Evolutionary conservation across 2,113 vertebrate species (phyloP), one percentile per base, ranked within the genome.

Genomic region (Todiramphus saurophagus): DNA sequence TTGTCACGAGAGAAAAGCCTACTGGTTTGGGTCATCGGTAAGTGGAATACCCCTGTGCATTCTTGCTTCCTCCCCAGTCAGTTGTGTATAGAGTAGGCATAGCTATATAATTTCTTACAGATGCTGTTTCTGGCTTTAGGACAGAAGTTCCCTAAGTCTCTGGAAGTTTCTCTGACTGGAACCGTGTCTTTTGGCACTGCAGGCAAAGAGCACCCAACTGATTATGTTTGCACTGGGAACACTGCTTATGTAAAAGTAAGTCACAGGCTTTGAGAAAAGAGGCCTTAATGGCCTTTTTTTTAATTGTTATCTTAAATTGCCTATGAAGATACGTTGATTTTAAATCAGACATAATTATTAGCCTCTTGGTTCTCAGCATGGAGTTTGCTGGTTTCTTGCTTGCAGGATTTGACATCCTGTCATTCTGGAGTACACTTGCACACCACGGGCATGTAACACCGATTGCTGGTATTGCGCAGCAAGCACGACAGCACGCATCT

Each of bases 201-300:
- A 64, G 97, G 97, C 92, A 97, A 96, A 83, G 97, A 97, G 79
- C 97, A 98, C 81, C 98, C 98, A 5, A 97, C 97, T 84, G 99
- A 99, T 90, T 98, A 98, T 6, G 95, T 99, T 85, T 99, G 99
- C 95, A 98, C 97, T 76, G 99, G 98, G 44, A 97, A 97, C 59
- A 99, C 99, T 78, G 98, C 99, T n/a, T 99, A 99, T 83, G 87
- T 99, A 56, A 99, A 99, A 98, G 99, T 99, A 97, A 97, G 98
- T 95, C 28, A 2, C 30, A 9, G 37, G 37, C 67, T 93, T 7
- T 83, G 53, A 90, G 48, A 50, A 41, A 90, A 70, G 50, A 35
- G 59, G 41, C 27, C 64, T 89, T 59, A 66, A 18, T 48, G 77
- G 50, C 9, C 10, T 69, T 43, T 33, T 39, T 80, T 44, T 27